Percentiles rank a stretch among this genome's conserved stretches.
phyloP scores from a whole-genome alignment of 92 coral and sea anemone genomes.

The Diadumene lineata region DNA sequence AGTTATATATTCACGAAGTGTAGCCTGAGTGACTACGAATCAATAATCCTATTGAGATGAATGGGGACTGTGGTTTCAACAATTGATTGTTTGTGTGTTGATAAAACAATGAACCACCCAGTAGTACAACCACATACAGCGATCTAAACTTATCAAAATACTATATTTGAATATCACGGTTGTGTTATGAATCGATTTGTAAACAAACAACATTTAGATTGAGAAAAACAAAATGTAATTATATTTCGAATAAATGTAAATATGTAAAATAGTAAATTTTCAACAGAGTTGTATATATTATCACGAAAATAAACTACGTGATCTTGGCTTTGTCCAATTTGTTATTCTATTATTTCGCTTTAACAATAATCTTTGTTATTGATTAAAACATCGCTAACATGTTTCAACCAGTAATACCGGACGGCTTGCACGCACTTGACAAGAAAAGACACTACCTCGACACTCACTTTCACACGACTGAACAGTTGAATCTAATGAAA shows the following conservation, averaged over 20 bases:
- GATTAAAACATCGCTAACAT: not conserved
- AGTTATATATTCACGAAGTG: not conserved
- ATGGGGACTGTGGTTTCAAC: not conserved
- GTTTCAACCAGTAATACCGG: too few relatives aligned
- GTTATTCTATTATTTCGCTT: not conserved
- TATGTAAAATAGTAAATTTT: not conserved
- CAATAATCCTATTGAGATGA: constrained; percentile 8
- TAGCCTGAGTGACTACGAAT: not conserved
- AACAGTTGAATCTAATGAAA: too few relatives aligned
- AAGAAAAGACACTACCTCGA: too few relatives aligned
- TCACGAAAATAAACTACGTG: not conserved
- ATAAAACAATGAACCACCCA: constrained; percentile 7
- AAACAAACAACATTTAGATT: not conserved
- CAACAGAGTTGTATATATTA: not conserved
- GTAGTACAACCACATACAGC: constrained; percentile 2
- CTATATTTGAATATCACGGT: constrained; percentile 14
- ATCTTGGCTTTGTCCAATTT: not conserved
- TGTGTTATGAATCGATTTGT: constrained; percentile 3
- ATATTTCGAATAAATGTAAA: not conserved
- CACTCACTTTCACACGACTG: too few relatives aligned
- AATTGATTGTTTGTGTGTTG: not conserved
- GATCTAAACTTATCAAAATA: not conserved
- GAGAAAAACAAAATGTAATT: not conserved
- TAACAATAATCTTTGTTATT: not conserved
- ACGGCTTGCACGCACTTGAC: too few relatives aligned